These are phyloP conservation scores for Pipistrellus nathusii DNA, from an alignment of 2,797 vertebrate species.

Conservation along the genomic window DNA sequence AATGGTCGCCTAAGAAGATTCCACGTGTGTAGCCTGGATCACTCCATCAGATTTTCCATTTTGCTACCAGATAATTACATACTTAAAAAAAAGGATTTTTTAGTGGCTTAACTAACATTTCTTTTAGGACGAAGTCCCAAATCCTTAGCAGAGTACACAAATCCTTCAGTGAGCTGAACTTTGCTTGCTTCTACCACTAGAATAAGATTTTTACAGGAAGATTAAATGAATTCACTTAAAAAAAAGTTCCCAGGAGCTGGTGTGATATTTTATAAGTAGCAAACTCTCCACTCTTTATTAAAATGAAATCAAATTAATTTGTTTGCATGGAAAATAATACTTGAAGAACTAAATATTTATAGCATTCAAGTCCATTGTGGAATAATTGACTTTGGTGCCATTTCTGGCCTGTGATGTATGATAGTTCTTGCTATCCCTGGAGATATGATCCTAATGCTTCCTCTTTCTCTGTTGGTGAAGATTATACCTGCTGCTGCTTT, in stretches of 20 bases:
- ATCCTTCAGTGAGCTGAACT: background rate
- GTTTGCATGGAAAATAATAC: background rate
- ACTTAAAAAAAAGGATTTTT: background rate
- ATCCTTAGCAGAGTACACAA: background rate
- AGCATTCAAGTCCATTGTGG: constrained; percentile 1
- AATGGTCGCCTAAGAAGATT: background rate
- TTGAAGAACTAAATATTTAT: constrained; percentile 10
- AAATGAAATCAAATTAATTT: constrained; percentile 11
- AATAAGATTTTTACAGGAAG: constrained; percentile 15
- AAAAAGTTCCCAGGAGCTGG: background rate
- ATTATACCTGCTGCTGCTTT: constrained; percentile 82
- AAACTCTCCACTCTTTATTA: constrained; percentile 20
- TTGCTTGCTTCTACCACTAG: background rate
- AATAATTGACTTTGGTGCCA: constrained; percentile 56
- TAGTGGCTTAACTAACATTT: background rate
- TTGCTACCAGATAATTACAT: background rate
- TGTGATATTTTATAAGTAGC: background rate
- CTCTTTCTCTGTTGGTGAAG: constrained; percentile 70
- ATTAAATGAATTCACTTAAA: background rate
- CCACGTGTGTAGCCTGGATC: background rate
- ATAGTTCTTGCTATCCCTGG: constrained; percentile 61
- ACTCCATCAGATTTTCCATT: background rate
- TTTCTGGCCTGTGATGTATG: constrained; percentile 63
- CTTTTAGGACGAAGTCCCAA: background rate
- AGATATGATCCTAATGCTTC: constrained; percentile 71